Evolutionary conservation across 2,888 invertebrate species (phyloP), one percentile per base, ranked within the genome.

Genomic region (Gari tellinella): DNA sequence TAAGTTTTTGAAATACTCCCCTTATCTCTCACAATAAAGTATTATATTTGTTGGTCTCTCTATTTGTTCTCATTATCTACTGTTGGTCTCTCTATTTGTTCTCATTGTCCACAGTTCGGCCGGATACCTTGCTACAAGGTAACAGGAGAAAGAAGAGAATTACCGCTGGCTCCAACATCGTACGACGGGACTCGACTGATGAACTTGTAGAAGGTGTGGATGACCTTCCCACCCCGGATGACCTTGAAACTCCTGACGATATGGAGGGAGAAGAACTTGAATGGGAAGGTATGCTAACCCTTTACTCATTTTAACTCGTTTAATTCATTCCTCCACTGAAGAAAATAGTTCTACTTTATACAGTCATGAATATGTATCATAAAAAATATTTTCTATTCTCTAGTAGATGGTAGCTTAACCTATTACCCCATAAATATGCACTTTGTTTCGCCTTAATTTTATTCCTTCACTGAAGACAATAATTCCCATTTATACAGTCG

Each of bases 241-340:
- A 81, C 67, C 72, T 83, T 52, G 81, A 80, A n/a, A 82, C 82
- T 15, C 80, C 80, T n/a, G 80, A 81, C 64, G 84, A 83, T 51
- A 66, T 82, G 53, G 83, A 83, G 40, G 86, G 82, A 14, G 88
- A 88, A 53, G 88, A 88, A 53, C 63, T 88, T 31, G 88, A 87
- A 49, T 88, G 86, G 88, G 88, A 89, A 80, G 85, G 89, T 89
- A 77, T 57, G 86, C 66, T 10, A 1, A n/a, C n/a, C 31, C 4
- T 31, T 31, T 7, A 31, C 5, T n/a, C n/a, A 40, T 40, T 40
- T 40, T 40, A 14, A 40, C 40, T 14, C 17, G 23, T 23, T 38
- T 23, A 43, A 19, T 21, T 17, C n/a, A 15, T n/a, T n/a, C n/a
- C n/a, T n/a, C n/a, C n/a, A n/a, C n/a, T n/a, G n/a, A n/a, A n/a